Evolutionary conservation across 2,797 vertebrate species (phyloP), one percentile per base, ranked within the genome.

Genomic region (Mormyrus proboscirostris): DNA sequence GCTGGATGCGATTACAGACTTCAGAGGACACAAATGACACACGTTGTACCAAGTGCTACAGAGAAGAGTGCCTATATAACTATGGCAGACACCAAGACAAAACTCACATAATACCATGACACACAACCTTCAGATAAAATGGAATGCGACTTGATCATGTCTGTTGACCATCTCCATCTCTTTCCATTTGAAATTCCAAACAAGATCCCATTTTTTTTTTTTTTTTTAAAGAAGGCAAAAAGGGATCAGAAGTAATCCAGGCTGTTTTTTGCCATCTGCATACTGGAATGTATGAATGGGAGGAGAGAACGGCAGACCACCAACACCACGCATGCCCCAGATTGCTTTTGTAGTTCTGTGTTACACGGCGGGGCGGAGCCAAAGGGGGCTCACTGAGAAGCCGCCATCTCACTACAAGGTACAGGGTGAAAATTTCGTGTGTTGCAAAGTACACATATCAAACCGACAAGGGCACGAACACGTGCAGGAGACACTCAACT

Each of bases 1-100:
- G 86, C 57, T 65, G 19, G 55, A 59, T 50, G 22, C 33, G 22
- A 59, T 22, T 88, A 38, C 14, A n/a, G 19, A 86, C 59, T 88
- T 49, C n/a, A 88, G 9, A 82, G 91, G 91, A 87, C 91, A 92
- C 88, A 38, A 88, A 90, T 90, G 89, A 91, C 89, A 91, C 89
- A 94, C 89, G 69, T 88, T 90, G 89, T 88, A 94, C 94, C 93
- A 95, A 95, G 93, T 93, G 94, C 93, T 93, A 93, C 88, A 91
- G 90, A 29, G 92, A 93, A 91, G 91, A 89, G 94, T 51, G 12
- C 25, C 59, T 55, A 49, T 53, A 9, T 87, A 59, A 51, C 47
- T 57, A 55, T 19, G 51, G 29, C 47, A 55, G 51, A 87, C 53
- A 29, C 14, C 0, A 38, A 55, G 50, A 38, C 49, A 33, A 50